A percentile compares a stretch with the other conserved stretches of the same genome.
Conservation (phyloP, 2,113 vertebrate species). For the Meriones unguiculatus region DNA sequence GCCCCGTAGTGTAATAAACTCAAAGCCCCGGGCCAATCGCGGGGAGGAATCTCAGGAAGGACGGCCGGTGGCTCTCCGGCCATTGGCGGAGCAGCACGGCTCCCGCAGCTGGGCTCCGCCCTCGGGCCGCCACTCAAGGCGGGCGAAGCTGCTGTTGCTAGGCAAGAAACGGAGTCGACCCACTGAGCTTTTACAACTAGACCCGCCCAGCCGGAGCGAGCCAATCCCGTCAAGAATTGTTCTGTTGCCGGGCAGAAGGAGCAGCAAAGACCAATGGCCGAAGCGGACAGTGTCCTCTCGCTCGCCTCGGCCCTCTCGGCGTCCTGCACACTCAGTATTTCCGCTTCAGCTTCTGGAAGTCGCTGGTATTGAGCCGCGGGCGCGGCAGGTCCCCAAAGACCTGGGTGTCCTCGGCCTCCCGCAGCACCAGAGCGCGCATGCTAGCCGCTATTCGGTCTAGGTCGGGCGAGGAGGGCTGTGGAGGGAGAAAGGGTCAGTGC, state of each 20-base stretch:
- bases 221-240: neutral
- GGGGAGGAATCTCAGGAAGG: neutral
- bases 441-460: constrained; percentile 95
- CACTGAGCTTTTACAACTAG: neutral
- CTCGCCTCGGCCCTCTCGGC: neutral
- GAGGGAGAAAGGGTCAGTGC: neutral
- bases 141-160: neutral
- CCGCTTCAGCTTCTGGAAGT: constrained; percentile 90
- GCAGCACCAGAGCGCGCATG: constrained; percentile 93
- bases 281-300: neutral
- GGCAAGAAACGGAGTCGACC: neutral
- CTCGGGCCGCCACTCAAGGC: neutral
- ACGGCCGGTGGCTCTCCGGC: accelerated
- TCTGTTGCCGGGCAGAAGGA: neutral
- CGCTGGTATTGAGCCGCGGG: constrained; percentile 95
- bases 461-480: constrained; percentile 92
- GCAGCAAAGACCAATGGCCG: neutral
- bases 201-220: neutral
- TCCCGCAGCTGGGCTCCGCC: neutral
- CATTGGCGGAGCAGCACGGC: neutral
- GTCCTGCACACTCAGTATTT: constrained; percentile 79
- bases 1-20: constrained; percentile 58
- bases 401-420: constrained; percentile 92
- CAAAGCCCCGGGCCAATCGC: constrained; percentile 24
- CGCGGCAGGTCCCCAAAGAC: constrained; percentile 95